phyloP scores from a whole-genome alignment of 1,140 invertebrate genomes.

The Dolichoris vasculosae region DNA sequence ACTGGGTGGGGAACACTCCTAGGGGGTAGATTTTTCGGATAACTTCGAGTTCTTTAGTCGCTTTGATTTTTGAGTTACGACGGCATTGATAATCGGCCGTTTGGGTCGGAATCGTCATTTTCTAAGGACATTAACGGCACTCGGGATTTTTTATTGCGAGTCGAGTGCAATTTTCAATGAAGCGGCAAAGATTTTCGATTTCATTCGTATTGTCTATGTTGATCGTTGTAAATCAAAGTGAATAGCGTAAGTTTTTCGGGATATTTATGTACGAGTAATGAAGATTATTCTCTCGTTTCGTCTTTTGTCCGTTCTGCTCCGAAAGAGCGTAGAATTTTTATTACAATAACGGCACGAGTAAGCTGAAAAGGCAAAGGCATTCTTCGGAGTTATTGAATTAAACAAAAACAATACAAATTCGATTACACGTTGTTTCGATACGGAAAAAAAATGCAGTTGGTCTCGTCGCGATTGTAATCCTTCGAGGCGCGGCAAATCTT shows the following conservation, averaged over 20 bases:
- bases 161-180: not conserved
- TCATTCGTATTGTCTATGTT: not conserved
- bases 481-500: not conserved
- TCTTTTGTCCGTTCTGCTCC: no score
- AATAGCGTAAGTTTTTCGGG: not conserved
- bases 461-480: not conserved
- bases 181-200: not conserved
- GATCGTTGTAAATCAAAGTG: not conserved
- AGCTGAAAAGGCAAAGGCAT: no score
- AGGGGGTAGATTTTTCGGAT: conserved; percentile 9
- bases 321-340: no score
- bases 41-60: not conserved
- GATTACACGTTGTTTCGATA: not conserved
- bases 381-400: no score
- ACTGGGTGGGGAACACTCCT: not conserved
- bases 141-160: not conserved
- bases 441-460: not conserved
- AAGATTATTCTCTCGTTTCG: no score
- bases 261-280: not conserved
- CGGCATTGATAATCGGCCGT: not conserved
- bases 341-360: no score
- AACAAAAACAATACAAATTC: not conserved
- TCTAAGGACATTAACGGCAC: not conserved
- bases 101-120: not conserved
- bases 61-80: conserved; percentile 18